phyloP scores from a whole-genome alignment of 2,113 vertebrate genomes.

The Eubucco bourcierii region DNA sequence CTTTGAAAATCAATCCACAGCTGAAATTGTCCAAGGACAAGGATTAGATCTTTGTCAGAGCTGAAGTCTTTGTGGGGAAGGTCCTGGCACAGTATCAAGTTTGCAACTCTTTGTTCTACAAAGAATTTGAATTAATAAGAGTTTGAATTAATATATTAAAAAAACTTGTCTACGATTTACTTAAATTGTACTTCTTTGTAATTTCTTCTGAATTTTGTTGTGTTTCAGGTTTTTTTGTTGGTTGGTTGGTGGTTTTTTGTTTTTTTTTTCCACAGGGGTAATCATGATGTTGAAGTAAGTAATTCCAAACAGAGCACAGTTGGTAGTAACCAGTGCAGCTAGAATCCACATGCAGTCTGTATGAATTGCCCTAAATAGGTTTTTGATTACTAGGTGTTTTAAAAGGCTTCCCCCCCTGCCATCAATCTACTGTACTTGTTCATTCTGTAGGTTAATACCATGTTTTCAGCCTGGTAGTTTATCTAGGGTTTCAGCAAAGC shows the following conservation, averaged over 20 bases:
- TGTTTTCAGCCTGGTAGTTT: neutral
- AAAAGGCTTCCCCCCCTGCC: fast-evolving
- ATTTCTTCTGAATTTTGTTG: neutral
- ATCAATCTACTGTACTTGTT: neutral
- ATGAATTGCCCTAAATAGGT: neutral
- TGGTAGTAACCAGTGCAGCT: neutral
- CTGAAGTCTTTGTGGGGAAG: neutral
- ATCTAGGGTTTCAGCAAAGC: neutral
- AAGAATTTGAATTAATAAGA: neutral
- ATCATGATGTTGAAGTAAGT: neutral
- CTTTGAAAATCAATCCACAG: constrained; percentile 36
- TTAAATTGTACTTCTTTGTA: neutral
- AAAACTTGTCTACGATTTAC: neutral
- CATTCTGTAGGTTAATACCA: neutral
- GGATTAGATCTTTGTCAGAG: constrained; percentile 23
- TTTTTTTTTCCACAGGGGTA: neutral
- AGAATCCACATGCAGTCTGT: neutral
- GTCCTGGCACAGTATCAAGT: neutral
- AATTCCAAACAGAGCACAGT: neutral
- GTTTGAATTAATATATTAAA: neutral
- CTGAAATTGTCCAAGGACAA: constrained; percentile 38
- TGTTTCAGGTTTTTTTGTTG: neutral
- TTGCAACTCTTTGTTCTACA: neutral
- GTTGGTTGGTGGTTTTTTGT: too few relatives aligned
- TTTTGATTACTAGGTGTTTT: neutral